Evolutionary conservation across 1,140 invertebrate species (phyloP), one percentile per base, ranked within the genome.

Genomic region (Bilobella aurantiaca): DNA sequence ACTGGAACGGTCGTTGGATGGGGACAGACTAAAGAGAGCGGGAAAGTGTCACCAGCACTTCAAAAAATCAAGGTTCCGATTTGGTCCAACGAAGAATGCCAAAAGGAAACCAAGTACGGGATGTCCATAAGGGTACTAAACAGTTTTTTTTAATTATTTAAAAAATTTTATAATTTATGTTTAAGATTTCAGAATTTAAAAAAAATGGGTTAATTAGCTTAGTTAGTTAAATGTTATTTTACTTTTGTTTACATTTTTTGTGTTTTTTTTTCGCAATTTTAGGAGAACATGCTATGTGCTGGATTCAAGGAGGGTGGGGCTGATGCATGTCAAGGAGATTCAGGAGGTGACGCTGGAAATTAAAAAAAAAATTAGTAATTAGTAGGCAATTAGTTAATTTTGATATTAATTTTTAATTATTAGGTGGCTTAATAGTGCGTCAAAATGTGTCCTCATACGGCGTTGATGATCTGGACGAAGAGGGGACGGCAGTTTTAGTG

Each of bases 11-110:
- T 63, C 18, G 63, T 31, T 29, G 53, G 49, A 2, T 64, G 53
- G 53, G 63, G 53, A 30, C 27, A 29, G n/a, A 67, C 65, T 29
- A 23, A 42, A 46, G 3, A 21, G 29, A 32, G 60, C 3, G 65
- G 60, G 14, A 49, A 58, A 21, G 65, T 67, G 3, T 67, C 66
- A 5, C 56, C 66, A 28, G 18, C 30, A 12, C 56, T 67, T 1
- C 62, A 57, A 21, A 67, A 67, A 46, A 61, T 63, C 14, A 57
- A 31, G 1, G 66, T 67, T 28, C 66, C 66, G 1, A 62, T 67
- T 23, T 14, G 56, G 8, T 21, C 61, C 31, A 67, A 67, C 57
- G 53, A 67, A 28, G 31, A 58, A 46, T 67, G 66, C 29, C 60
- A 30, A 18, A 46, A 32, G 65, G 32, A 62, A 18, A 62, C 31